A percentile compares a stretch with the other conserved stretches of the same genome.
phyloP scores from a whole-genome alignment of 1,140 invertebrate genomes.

The Pachypsylla venusta region DNA sequence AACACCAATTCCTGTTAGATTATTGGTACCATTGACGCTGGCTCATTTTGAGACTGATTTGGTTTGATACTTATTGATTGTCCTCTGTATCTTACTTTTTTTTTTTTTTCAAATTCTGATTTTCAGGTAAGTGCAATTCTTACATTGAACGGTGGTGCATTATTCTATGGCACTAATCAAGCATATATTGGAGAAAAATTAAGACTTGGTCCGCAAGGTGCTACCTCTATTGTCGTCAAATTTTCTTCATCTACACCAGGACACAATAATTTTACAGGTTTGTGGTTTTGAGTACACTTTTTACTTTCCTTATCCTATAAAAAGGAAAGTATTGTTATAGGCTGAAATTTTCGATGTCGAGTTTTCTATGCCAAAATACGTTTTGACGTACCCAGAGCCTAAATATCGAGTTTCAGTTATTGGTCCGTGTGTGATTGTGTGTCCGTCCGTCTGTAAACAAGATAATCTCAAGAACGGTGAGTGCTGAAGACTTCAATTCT shows the following conservation, averaged over 20 bases:
- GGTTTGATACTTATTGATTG: conserved; percentile 5
- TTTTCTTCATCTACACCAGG: conserved; percentile 41
- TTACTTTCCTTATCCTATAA: too few relatives aligned
- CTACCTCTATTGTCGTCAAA: conserved; percentile 42
- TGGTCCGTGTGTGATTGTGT: too few relatives aligned
- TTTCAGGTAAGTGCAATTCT: conserved; percentile 43
- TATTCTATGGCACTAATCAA: conserved; percentile 42
- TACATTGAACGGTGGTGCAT: conserved; percentile 41
- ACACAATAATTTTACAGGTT: conserved; percentile 46
- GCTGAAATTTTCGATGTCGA: too few relatives aligned
- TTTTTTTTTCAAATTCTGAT: conserved; percentile 10
- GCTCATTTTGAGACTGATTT: background rate
- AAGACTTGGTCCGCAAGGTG: conserved; percentile 42
- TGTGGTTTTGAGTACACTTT: too few relatives aligned
- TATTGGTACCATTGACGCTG: background rate
- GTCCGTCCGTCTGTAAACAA: too few relatives aligned
- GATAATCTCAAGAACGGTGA: too few relatives aligned
- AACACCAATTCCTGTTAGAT: too few relatives aligned
- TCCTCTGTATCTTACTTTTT: background rate
- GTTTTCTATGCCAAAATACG: too few relatives aligned
- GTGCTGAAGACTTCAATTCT: too few relatives aligned
- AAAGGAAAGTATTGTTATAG: too few relatives aligned
- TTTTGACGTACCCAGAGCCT: too few relatives aligned
- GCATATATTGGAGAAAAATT: conserved; percentile 44
- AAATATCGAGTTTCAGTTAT: too few relatives aligned